Percentiles rank a stretch among this genome's conserved stretches.
Evolutionary conservation across 2,888 invertebrate genomes (phyloP).

Genomic region (Trachelus tabidus): DNA sequence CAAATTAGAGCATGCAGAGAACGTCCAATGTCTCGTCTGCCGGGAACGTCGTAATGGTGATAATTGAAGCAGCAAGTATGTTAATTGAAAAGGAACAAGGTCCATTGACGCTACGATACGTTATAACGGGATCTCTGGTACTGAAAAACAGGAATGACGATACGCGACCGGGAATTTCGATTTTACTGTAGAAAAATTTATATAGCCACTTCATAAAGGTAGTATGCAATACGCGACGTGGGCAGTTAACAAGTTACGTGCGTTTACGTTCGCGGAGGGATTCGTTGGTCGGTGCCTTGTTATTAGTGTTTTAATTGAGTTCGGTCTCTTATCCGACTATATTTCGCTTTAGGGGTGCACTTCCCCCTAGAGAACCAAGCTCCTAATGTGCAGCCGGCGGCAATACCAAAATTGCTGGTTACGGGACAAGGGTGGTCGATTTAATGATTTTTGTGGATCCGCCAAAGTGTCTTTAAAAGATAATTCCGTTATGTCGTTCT

Average conservation of each 20-base stretch:
- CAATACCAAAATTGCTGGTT: slow-evolving; percentile 58
- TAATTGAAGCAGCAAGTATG: background rate
- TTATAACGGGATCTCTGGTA: background rate
- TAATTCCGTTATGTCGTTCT: background rate
- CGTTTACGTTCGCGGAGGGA: background rate
- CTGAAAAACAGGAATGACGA: background rate
- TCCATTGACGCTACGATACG: background rate
- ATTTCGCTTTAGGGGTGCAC: slow-evolving; percentile 49
- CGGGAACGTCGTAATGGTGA: background rate
- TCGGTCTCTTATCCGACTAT: slow-evolving; percentile 61
- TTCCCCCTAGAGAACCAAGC: slow-evolving; percentile 45
- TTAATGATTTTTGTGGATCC: slow-evolving; percentile 15
- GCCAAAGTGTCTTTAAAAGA: background rate
- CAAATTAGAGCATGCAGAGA: background rate
- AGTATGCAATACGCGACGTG: background rate
- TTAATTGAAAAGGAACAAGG: background rate
- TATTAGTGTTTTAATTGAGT: slow-evolving; percentile 63
- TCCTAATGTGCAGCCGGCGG: slow-evolving; percentile 61
- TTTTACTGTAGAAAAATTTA: background rate
- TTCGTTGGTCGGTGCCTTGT: slow-evolving; percentile 46
- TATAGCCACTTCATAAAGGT: background rate
- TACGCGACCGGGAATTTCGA: background rate
- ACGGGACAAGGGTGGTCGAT: slow-evolving; percentile 33
- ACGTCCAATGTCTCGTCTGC: background rate
- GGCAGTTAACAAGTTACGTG: slow-evolving; percentile 8